These are phyloP conservation scores for Protodeltote pygarga DNA, from an alignment of 2,888 invertebrate genomes.

Conservation along the genomic window DNA sequence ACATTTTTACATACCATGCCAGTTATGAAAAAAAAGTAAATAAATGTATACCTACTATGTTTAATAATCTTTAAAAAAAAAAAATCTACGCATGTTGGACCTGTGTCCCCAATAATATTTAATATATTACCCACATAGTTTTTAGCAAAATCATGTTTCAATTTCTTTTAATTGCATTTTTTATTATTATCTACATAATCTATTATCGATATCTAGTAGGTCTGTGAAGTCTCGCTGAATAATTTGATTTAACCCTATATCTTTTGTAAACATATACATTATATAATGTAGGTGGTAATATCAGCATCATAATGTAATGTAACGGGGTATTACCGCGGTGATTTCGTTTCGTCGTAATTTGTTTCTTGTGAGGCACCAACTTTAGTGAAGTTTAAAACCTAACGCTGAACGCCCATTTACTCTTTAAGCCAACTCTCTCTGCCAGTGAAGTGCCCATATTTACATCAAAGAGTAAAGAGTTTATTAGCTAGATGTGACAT, in stretches of 20 bases:
- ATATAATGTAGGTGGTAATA: constrained; percentile 35
- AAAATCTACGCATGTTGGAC: too few species aligned
- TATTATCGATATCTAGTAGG: too few species aligned
- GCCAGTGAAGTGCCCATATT: constrained; percentile 66
- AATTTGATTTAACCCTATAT: constrained; percentile 12
- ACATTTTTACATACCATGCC: too few species aligned
- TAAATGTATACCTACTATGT: too few species aligned
- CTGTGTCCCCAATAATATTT: too few species aligned
- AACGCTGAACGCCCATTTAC: constrained; percentile 77
- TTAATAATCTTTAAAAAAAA: too few species aligned
- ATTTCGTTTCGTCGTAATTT: constrained; percentile 79
- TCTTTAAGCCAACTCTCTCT: constrained; percentile 72
- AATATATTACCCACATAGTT: too few species aligned
- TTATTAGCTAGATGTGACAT: constrained; percentile 17
- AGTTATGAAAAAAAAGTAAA: too few species aligned
- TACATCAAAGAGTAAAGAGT: constrained; percentile 62
- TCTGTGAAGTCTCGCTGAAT: too few species aligned
- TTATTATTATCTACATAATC: too few species aligned
- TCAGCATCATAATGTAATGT: constrained; percentile 22
- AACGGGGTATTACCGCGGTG: constrained; percentile 54
- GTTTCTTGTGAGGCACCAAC: constrained; percentile 74
- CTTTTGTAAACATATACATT: constrained; percentile 7
- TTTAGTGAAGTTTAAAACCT: constrained; percentile 75
- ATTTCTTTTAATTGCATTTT: too few species aligned
- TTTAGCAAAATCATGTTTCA: too few species aligned